Base-by-base conservation (phyloP, 2,113 vertebrate genomes). In the Hypocryptadius cinnamomeus region DNA sequence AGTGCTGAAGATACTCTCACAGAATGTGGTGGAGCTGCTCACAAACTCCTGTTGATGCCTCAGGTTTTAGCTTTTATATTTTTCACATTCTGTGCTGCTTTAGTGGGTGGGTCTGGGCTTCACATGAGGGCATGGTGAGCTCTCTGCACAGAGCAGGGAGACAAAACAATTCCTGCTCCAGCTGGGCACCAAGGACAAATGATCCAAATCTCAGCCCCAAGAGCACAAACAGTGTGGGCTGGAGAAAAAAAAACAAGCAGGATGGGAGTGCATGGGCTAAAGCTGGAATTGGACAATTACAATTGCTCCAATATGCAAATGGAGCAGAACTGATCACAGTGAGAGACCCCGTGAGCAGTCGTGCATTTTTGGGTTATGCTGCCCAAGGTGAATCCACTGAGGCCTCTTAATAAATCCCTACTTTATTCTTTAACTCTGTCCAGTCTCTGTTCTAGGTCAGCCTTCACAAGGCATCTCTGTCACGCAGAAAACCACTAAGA, bases 91-190 rank as follows among this genome's bases (percentile, higher is more conserved):
- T 59, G n/a, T 59, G 19, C 15, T 59, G n/a, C 23, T 37, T 37
- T 25, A 59, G n/a, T 59, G 23, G 0, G 57, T 17, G 20, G 13
- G 10, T 37, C n/a, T 59, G n/a, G 1, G 23, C 57, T 59, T 6
- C n/a, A 11, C 0, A 37, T 11, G 2, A 5, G 4, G 57, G n/a
- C 10, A 25, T 25, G n/a, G 1, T 11, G n/a, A 59, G 57, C 22
- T 59, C n/a, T 59, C 7, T 59, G 15, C n/a, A 37, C n/a, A 59
- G 56, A 57, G n/a, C 9, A 35, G 56, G 22, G 22, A 57, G 22
- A 35, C n/a, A 35, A 57, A 57, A 57, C 21, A 57, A 57, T 57
- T 57, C 33, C 56, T 57, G 7, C 56, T 57, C n/a, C 14, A 57
- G 56, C 56, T 57, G 56, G 56, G 56, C 13, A 16, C 56, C 33